Base-by-base conservation (phyloP, 2,888 invertebrate genomes). In the Dryocosmus kuriphilus region DNA sequence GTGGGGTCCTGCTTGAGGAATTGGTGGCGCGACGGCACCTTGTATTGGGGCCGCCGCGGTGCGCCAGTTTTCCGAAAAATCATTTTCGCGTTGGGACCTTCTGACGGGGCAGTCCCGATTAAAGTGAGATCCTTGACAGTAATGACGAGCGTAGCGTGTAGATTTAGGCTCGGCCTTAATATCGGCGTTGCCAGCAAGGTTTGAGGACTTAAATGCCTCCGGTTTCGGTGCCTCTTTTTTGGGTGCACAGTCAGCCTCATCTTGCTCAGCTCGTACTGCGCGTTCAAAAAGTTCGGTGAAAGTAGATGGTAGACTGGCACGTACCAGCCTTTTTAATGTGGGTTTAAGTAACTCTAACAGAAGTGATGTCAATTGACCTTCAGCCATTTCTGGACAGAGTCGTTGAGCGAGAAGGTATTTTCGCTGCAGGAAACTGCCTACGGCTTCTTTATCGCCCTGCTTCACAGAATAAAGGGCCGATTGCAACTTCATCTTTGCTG, bases 391-490 rank as follows among this genome's bases (percentile, higher is more conserved):
- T 16, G 65, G 32, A 7, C 30, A 9, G 1, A 76, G 46, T 63
- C 63, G 7, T 19, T 76, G 11, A 30, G 51, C 30, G 1, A 76
- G 19, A 30, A 63, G 65, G 2, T 63, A 65, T 55, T 76, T 65
- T 0, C 30, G 51, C 14, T 76, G 63, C 6, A 76, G 35, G 19
- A 63, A 76, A 16, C 46, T 46, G 0, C 30, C 63, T 0, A 65
- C 46, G 0, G 65, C 7, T 51, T 76, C 76, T n/a, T 32, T 76
- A 0, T 76, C 76, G 24, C 35, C 24, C 32, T 76, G 76, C 30
- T 55, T 35, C 32, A 16, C 8, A 30, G 46, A 75, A 35, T 62
- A 46, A 0, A 62, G 51, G 3, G 22, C 30, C 6, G 76, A 63
- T 27, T 76, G 76, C 1, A 76, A 27, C 1, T 60, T 24, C 16